Conservation (phyloP, 2,113 vertebrate genomes). For the Stegostoma tigrinum region DNA sequence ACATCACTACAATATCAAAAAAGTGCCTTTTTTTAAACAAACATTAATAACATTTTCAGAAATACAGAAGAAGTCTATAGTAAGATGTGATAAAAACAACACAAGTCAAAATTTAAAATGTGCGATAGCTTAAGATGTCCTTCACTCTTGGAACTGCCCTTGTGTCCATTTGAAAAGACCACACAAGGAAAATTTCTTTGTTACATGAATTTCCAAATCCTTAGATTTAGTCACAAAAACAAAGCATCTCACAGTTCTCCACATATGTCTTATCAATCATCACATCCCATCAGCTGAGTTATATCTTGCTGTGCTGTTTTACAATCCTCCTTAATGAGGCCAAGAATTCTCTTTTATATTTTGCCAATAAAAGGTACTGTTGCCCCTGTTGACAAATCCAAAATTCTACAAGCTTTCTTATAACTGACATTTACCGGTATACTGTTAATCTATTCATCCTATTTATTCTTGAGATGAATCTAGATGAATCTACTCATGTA, state of each 20-base stretch:
- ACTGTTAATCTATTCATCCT: not conserved
- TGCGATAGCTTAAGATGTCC: no score
- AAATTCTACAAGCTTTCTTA: not conserved
- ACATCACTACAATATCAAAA: no score
- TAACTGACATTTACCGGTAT: not conserved
- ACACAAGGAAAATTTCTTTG: not conserved
- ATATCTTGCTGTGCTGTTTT: not conserved
- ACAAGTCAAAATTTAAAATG: no score
- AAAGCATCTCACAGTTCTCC: no score
- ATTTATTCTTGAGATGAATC: not conserved
- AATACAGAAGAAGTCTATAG: no score
- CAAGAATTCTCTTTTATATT: not conserved
- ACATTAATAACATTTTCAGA: no score
- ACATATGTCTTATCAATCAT: not conserved
- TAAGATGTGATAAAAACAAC: no score
- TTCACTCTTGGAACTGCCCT: not conserved
- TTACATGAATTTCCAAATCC: no score
- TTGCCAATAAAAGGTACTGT: not conserved
- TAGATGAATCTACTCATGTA: no score
- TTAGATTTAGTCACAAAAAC: no score
- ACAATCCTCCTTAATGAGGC: not conserved
- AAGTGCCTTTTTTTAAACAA: no score
- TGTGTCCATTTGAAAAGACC: not conserved
- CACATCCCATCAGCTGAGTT: not conserved
- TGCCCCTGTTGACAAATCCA: not conserved